Conservation (phyloP, 64 coral and sea anemone genomes). For the Porites lutea region DNA sequence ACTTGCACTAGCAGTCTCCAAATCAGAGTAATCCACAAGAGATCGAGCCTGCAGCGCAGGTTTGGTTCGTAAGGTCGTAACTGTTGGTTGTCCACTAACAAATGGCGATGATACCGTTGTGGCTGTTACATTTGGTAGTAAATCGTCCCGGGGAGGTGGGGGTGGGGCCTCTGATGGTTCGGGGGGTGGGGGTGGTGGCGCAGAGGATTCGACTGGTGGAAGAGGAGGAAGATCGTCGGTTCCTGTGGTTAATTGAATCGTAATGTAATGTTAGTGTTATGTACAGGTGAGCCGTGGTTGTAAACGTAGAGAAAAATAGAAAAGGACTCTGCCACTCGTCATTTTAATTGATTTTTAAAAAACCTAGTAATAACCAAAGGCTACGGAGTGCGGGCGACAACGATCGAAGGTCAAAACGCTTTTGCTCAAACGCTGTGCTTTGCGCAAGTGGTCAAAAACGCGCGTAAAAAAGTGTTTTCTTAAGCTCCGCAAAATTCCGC, state of each 20-base stretch:
- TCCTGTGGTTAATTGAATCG: neutral
- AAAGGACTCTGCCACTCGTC: too few relatives aligned
- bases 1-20: constrained; percentile 29
- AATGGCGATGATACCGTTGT: neutral
- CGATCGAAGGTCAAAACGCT: too few relatives aligned
- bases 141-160: constrained; percentile 56
- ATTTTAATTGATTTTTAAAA: too few relatives aligned
- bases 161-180: constrained; percentile 65
- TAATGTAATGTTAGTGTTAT: neutral
- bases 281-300: too few relatives aligned
- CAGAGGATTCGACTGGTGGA: constrained; percentile 45
- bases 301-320: too few relatives aligned
- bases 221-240: constrained; percentile 61
- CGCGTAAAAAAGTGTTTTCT: too few relatives aligned
- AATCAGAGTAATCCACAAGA: constrained; percentile 62
- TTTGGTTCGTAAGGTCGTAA: neutral
- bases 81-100: neutral
- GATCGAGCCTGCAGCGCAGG: neutral
- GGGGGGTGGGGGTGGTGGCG: constrained; percentile 64
- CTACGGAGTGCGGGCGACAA: too few relatives aligned
- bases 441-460: too few relatives aligned
- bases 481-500: too few relatives aligned
- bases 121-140: neutral
- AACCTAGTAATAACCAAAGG: too few relatives aligned
- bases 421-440: too few relatives aligned